phyloP scores from a whole-genome alignment of 2,113 vertebrate species.

The Ranitomeya imitator region DNA sequence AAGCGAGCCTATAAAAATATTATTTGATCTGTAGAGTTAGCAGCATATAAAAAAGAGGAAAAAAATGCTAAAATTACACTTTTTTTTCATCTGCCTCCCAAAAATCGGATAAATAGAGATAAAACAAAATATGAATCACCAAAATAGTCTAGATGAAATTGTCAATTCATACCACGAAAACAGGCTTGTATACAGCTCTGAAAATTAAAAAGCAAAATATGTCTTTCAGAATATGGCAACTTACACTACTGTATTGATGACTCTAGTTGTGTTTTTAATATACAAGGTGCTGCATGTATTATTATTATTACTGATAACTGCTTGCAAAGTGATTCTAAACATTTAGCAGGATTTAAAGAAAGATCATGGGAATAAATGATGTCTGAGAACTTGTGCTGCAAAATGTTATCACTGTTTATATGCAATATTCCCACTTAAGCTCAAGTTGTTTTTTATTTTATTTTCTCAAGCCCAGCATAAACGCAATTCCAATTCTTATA shows the following conservation, averaged over 20 bases:
- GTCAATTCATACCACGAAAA: too few relatives aligned
- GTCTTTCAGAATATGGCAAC: too few relatives aligned
- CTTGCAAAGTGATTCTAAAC: neutral
- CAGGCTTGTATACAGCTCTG: too few relatives aligned
- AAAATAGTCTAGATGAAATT: too few relatives aligned
- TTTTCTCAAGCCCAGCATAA: neutral
- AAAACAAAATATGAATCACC: too few relatives aligned
- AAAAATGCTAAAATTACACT: too few relatives aligned
- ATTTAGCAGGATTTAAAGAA: neutral
- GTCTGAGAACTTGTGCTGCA: neutral
- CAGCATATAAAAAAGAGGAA: too few relatives aligned
- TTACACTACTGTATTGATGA: neutral
- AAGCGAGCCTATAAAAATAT: too few relatives aligned
- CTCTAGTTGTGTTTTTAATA: neutral
- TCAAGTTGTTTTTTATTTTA: neutral
- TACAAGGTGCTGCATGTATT: neutral
- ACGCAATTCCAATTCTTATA: neutral
- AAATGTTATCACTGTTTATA: neutral
- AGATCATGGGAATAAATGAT: neutral
- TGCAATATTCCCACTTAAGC: neutral
- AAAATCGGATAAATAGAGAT: too few relatives aligned
- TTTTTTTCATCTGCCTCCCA: too few relatives aligned
- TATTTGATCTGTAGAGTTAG: too few relatives aligned
- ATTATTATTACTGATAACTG: neutral
- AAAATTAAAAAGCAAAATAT: too few relatives aligned